A percentile compares a stretch with the other conserved stretches of the same genome.
phyloP scores from a whole-genome alignment of 1,140 invertebrate species.

The Bombyx mori region DNA sequence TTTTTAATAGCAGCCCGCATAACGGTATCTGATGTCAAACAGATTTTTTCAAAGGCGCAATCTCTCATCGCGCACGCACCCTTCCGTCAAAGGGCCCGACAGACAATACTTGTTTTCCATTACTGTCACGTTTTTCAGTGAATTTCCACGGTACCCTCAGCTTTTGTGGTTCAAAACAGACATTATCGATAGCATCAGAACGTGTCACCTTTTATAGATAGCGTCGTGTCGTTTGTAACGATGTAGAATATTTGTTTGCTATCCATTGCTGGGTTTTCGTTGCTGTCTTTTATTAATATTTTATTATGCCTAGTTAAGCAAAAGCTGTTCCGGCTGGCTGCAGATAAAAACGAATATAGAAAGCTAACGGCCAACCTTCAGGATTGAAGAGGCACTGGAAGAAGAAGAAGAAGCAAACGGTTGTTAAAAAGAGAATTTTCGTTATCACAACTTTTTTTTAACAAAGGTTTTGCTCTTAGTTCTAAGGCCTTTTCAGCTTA shows the following conservation, averaged over 20 bases:
- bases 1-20: conserved; percentile 5
- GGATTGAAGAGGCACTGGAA: too few species aligned
- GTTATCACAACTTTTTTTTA: too few species aligned
- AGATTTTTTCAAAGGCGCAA: conserved; percentile 11
- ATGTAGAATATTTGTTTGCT: background rate
- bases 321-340: too few species aligned
- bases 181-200: conserved; percentile 47
- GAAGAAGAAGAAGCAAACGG: too few species aligned
- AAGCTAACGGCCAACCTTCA: too few species aligned
- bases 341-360: too few species aligned
- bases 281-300: background rate
- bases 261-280: background rate
- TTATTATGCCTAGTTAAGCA: background rate
- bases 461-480: too few species aligned
- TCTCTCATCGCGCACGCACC: conserved; percentile 12
- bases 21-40: background rate
- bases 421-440: too few species aligned
- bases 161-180: conserved; percentile 21
- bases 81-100: conserved; percentile 10
- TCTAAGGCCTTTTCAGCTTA: too few species aligned
- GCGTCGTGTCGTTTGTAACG: background rate
- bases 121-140: conserved; percentile 15
- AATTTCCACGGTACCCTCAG: conserved; percentile 13
- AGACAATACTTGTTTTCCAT: conserved; percentile 15
- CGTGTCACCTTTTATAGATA: conserved; percentile 1